phyloP scores from a whole-genome alignment of 2,888 invertebrate genomes.

The Meghimatium bilineatum region DNA sequence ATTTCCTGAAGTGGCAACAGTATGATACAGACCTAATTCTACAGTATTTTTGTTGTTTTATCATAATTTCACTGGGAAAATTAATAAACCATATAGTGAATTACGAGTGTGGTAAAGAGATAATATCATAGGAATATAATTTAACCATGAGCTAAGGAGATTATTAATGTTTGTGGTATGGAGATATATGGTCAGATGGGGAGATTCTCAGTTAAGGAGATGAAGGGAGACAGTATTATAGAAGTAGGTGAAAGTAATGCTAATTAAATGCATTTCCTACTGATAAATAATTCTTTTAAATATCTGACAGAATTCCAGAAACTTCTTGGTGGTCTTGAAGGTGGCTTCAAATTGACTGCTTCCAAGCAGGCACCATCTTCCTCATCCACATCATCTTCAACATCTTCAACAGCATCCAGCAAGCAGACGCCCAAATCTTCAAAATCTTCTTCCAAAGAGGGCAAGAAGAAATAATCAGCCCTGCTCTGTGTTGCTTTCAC shows the following conservation, averaged over 20 bases:
- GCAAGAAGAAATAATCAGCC: conserved; percentile 49
- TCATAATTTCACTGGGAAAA: too few species aligned
- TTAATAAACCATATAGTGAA: too few species aligned
- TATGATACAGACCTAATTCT: too few species aligned
- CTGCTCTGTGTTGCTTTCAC: conserved; percentile 27
- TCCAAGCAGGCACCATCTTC: conserved; percentile 28
- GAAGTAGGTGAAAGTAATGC: neutral
- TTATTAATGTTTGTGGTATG: too few species aligned
- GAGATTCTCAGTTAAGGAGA: neutral
- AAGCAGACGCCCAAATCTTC: conserved; percentile 48
- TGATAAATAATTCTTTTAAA: neutral
- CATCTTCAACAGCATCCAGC: conserved; percentile 37
- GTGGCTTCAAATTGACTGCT: conserved; percentile 26
- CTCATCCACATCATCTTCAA: conserved; percentile 42
- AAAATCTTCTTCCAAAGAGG: conserved; percentile 49
- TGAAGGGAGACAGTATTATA: neutral
- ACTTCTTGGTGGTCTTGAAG: conserved; percentile 54
- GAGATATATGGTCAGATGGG: neutral
- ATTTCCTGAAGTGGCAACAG: too few species aligned
- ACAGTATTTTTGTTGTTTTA: too few species aligned
- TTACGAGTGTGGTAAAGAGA: too few species aligned
- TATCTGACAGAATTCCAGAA: conserved; percentile 63
- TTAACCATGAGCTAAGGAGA: too few species aligned
- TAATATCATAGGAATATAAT: too few species aligned
- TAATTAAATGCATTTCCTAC: too few species aligned